Evolutionary conservation across 2,113 vertebrate species (phyloP), one percentile per base, ranked within the genome.

Genomic region (Ptilonorhynchus violaceus): DNA sequence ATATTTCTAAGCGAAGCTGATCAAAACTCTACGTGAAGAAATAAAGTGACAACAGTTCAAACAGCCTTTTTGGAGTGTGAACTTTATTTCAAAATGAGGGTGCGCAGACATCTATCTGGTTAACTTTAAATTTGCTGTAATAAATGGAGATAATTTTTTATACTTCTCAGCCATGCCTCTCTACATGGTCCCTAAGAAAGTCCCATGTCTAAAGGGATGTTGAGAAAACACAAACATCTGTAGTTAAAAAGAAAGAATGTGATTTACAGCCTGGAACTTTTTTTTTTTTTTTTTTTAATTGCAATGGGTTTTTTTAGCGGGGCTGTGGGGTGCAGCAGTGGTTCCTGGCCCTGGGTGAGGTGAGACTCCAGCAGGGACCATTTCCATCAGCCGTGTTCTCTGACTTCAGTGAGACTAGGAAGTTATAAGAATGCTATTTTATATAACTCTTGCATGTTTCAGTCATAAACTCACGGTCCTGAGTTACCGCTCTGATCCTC

Each of bases 301-400:
- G 14, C 22, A 49, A 3, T 19, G 7, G 27, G 10, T 42, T 81
- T 2, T 2, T 10, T 20, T 30, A 39, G 30, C 28, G 25, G 66
- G 17, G 7, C 37, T 76, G 28, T 72, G n/a, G n/a, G 20, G 37
- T 56, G 69, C 47, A 89, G 19, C 19, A 68, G 14, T 15, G 7
- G 2, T 44, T 94, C 22, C 37, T 9, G 3, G 11, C 17, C 9
- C 47, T 41, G 41, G 13, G 7, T 5, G 1, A 75, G 10, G 13
- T 22, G 23, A 60, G 18, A 17, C 14, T 72, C 39, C 63, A 56
- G 7, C 0, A 6, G 47, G 8, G 21, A 23, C 11, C 31, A 12
- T 25, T 87, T 52, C 39, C 10, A 31, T 27, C 44, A 72, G 2
- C 31, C 7, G 0, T 7, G 1, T 8, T n/a, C 27, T 14, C 27